Percentiles rank a stretch among this genome's conserved stretches.
phyloP scores from a whole-genome alignment of 2,888 invertebrate species.

The Leptinotarsa juncta region DNA sequence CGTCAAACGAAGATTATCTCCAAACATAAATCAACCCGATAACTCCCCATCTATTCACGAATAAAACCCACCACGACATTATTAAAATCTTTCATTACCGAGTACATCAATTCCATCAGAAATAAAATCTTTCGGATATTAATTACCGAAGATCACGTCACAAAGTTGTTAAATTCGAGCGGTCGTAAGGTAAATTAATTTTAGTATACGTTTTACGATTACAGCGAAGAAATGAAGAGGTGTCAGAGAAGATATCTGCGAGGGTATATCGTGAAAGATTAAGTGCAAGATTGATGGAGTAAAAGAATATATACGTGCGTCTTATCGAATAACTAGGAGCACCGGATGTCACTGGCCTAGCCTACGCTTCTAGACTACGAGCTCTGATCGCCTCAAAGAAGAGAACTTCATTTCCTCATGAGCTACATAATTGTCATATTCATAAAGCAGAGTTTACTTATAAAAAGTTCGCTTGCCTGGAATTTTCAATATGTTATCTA shows the following conservation, averaged over 20 bases:
- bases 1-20: neutral
- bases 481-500: neutral
- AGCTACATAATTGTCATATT: neutral
- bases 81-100: constrained; percentile 31
- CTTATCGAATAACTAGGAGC: constrained; percentile 24
- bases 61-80: constrained; percentile 27
- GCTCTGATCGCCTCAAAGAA: constrained; percentile 17
- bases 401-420: constrained; percentile 17
- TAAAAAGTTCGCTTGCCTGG: too few relatives aligned
- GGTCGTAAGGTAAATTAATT: constrained; percentile 35
- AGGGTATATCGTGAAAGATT: constrained; percentile 26
- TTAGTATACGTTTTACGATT: constrained; percentile 34
- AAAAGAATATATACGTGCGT: constrained; percentile 12
- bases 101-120: constrained; percentile 26
- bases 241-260: constrained; percentile 34
- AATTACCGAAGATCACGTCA: constrained; percentile 36
- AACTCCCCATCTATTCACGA: constrained; percentile 9
- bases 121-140: constrained; percentile 35
- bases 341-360: constrained; percentile 28
- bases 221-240: constrained; percentile 34
- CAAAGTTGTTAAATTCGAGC: constrained; percentile 36
- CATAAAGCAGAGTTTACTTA: too few relatives aligned
- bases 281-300: constrained; percentile 27
- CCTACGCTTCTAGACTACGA: constrained; percentile 24
- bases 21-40: constrained; percentile 13